Base-by-base conservation (phyloP, 2,113 vertebrate genomes). In the Halcyon senegalensis region DNA sequence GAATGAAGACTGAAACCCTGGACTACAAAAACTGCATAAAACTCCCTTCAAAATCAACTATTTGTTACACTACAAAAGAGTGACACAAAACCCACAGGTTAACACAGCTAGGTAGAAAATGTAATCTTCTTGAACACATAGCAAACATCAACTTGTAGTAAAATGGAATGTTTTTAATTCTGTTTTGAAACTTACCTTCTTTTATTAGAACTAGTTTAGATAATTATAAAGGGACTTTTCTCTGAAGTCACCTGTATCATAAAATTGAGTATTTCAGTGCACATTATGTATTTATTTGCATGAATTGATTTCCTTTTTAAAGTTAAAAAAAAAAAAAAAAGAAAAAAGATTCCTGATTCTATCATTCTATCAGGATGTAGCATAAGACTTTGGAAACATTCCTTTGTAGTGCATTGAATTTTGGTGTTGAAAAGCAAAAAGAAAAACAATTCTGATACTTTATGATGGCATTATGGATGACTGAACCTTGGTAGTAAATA, bases 271-370 rank as follows among this genome's bases (percentile, higher is more conserved):
- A 95, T 88, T 96, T 92, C 53, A 37, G 74, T 63, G 83, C 92
- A 91, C 74, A 90, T 94, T 53, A 86, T 80, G 19, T 91, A 77
- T 69, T 35, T 94, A 62, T 94, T 96, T 97, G 95, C 96, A 96
- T 95, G 93, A 87, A 87, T 80, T 80, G 27, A 16, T 28, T 94
- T 96, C 58, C 44, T 95, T 94, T 96, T 85, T 46, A 63, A 86
- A 96, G 78, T 56, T 66, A 82, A 66, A 58, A 68, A 72, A 58
- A 60, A 33, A 30, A 51, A 35, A 41, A 67, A 15, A 75, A 8
- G 33, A n/a, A 75, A 55, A 89, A 67, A 51, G 7, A 94, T 46
- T 83, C 69, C 79, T 91, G 79, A 74, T 80, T 83, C 92, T 93
- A 83, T 97, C 13, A 75, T 80, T 83, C 92, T 93, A 84, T 97